phyloP scores from a whole-genome alignment of 2,797 vertebrate species.

The Pampus argenteus region DNA sequence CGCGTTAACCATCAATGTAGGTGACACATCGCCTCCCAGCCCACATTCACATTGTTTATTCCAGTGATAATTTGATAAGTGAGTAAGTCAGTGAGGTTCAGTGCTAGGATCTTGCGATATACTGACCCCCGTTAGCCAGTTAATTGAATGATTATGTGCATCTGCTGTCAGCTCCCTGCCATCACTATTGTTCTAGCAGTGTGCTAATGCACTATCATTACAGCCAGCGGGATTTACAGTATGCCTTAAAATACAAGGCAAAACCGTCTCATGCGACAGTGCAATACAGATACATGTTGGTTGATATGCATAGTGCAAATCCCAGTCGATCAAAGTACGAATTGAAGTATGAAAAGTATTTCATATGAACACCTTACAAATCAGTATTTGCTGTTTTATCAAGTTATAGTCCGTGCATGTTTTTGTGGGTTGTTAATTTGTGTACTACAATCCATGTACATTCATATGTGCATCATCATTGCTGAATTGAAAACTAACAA shows the following conservation, averaged over 20 bases:
- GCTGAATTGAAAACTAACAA: too few relatives aligned
- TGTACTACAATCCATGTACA: background rate
- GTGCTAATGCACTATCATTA: slow-evolving; percentile 59
- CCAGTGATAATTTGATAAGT: slow-evolving; percentile 54
- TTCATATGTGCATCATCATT: background rate
- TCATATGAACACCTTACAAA: background rate
- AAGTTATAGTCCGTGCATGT: background rate
- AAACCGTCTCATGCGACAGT: slow-evolving; percentile 3
- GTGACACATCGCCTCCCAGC: slow-evolving; percentile 1
- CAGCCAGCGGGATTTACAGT: slow-evolving; percentile 45
- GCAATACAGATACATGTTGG: background rate
- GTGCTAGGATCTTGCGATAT: slow-evolving; percentile 25
- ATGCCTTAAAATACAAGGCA: slow-evolving; percentile 27
- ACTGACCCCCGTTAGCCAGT: slow-evolving; percentile 47
- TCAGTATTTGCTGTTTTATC: slow-evolving; percentile 1
- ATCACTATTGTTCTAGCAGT: slow-evolving; percentile 54
- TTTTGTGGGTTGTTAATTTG: slow-evolving; percentile 1
- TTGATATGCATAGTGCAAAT: background rate
- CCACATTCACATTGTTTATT: slow-evolving; percentile 9
- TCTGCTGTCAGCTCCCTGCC: slow-evolving; percentile 44
- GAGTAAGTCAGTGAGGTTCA: slow-evolving; percentile 43
- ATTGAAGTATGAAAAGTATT: too few relatives aligned
- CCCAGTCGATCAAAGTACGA: background rate
- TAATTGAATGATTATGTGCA: slow-evolving; percentile 62
- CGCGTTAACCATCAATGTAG: background rate